phyloP scores from a whole-genome alignment of 2,113 vertebrate genomes.

The Lepus europaeus region DNA sequence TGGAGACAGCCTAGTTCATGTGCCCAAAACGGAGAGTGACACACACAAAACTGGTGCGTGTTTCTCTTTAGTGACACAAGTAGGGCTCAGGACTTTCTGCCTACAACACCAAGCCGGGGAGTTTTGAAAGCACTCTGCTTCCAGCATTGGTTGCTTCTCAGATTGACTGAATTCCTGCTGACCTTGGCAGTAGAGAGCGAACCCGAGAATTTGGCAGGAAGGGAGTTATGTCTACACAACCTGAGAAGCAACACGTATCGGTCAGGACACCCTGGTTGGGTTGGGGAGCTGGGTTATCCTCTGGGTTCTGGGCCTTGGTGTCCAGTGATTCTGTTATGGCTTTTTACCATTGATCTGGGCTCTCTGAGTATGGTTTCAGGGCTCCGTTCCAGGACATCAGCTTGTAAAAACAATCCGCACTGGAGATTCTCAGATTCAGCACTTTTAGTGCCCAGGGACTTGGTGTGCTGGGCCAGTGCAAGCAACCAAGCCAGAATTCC shows the following conservation, averaged over 20 bases:
- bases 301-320: background rate
- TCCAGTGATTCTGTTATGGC: background rate
- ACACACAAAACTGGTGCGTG: background rate
- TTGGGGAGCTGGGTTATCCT: background rate
- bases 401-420: background rate
- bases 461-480: background rate
- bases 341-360: background rate
- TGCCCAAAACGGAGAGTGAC: background rate
- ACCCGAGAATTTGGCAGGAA: conserved; percentile 49
- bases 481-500: background rate
- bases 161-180: conserved; percentile 39
- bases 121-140: background rate
- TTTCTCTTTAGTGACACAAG: background rate
- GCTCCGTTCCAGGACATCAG: background rate
- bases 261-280: background rate
- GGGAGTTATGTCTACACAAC: background rate
- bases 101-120: background rate
- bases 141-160: background rate
- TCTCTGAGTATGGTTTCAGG: background rate
- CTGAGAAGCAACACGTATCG: background rate
- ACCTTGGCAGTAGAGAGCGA: background rate
- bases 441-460: background rate
- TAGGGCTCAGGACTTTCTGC: background rate
- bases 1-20: no score
- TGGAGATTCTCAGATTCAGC: background rate